Evolutionary conservation across 1,140 invertebrate genomes (phyloP).

Genomic region (Telenomus remus): DNA sequence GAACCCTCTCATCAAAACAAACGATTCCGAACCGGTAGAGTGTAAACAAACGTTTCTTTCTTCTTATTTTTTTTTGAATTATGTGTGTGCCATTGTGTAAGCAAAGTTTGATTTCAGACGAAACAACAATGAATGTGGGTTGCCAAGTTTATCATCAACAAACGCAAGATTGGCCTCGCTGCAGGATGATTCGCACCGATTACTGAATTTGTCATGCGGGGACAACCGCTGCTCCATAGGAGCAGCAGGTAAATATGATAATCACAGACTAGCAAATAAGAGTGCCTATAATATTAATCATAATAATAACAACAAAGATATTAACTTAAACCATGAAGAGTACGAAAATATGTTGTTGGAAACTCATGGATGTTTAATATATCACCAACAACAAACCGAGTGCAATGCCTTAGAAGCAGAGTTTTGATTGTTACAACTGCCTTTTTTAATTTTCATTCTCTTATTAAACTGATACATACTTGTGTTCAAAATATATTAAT

Average conservation of each 20-base stretch:
- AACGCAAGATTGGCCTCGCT: constrained; percentile 55
- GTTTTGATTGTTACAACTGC: constrained; percentile 55
- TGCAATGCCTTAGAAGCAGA: constrained; percentile 61
- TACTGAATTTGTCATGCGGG: constrained; percentile 30
- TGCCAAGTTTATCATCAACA: not conserved
- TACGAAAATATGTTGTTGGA: constrained; percentile 69
- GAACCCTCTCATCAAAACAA: constrained; percentile 41
- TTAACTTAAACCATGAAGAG: constrained; percentile 56
- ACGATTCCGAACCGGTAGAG: constrained; percentile 60
- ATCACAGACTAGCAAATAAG: constrained; percentile 55
- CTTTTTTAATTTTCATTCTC: constrained; percentile 9
- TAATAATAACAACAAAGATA: too few relatives aligned
- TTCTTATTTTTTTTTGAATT: not conserved
- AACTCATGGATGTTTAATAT: constrained; percentile 68
- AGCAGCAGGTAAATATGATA: constrained; percentile 61
- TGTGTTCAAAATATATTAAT: too few relatives aligned
- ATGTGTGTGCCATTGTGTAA: too few relatives aligned
- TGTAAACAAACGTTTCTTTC: not conserved
- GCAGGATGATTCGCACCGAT: constrained; percentile 59
- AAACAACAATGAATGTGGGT: not conserved
- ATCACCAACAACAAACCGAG: constrained; percentile 61
- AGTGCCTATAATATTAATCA: constrained; percentile 46
- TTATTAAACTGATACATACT: not conserved
- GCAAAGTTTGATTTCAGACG: not conserved
- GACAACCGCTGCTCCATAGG: constrained; percentile 51